Conservation (phyloP, 2,797 vertebrate genomes). For the Natrix natrix region DNA sequence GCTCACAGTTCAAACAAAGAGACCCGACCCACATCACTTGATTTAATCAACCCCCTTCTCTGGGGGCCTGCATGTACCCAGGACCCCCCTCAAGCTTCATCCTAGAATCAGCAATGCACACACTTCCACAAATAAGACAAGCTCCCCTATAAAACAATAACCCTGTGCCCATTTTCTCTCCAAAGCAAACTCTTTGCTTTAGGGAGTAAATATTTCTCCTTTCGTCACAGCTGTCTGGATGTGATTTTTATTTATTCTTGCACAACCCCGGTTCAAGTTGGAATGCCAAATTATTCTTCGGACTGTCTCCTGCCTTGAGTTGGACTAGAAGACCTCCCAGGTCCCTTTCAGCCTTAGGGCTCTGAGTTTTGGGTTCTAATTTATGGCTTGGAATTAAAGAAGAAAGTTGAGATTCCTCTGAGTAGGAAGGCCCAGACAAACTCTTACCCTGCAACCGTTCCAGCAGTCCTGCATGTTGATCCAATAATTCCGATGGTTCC, state of each 20-base stretch:
- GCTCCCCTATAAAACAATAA: not conserved
- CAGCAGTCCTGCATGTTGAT: constrained; percentile 91
- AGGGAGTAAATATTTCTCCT: not conserved
- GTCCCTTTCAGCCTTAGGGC: not conserved
- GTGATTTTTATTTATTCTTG: not conserved
- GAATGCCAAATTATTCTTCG: not conserved
- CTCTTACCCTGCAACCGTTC: constrained; percentile 67
- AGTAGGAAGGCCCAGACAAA: not conserved
- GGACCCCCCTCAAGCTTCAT: not conserved
- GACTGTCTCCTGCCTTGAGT: not conserved
- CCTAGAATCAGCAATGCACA: not conserved
- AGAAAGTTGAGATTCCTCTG: not conserved
- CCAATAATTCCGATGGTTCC: constrained; percentile 92
- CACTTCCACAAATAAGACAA: not conserved
- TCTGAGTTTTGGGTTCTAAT: not conserved
- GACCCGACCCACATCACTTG: not conserved
- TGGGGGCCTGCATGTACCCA: not conserved
- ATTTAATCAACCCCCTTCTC: not conserved
- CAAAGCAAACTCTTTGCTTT: not conserved
- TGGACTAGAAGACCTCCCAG: not conserved
- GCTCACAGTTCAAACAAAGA: not conserved
- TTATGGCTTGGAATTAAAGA: not conserved
- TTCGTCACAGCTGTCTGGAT: not conserved
- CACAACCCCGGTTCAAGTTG: not conserved
- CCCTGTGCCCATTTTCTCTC: not conserved